Evolutionary conservation across 2,888 invertebrate genomes (phyloP).

Genomic region (Meganola albula): DNA sequence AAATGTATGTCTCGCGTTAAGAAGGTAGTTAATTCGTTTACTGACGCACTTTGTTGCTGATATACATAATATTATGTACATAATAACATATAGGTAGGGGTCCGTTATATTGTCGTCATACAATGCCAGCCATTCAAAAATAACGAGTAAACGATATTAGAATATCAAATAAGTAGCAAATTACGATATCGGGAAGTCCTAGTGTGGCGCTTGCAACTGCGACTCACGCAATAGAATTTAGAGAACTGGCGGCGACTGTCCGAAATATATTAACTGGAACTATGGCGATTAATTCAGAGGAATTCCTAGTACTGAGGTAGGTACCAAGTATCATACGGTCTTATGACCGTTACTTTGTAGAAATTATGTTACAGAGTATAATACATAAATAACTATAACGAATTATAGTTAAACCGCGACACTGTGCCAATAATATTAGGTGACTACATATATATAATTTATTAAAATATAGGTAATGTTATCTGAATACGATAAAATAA

Average conservation of each 20-base stretch:
- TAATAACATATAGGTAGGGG: constrained; percentile 45
- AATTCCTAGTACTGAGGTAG: constrained; percentile 50
- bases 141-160: constrained; percentile 58
- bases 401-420: too few species aligned
- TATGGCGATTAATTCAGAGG: constrained; percentile 58
- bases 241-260: constrained; percentile 48
- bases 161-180: constrained; percentile 59
- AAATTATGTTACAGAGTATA: too few species aligned
- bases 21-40: constrained; percentile 31
- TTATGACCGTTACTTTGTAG: too few species aligned
- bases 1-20: constrained; percentile 33
- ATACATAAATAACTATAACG: too few species aligned
- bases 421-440: too few species aligned
- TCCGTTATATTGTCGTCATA: constrained; percentile 64
- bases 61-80: constrained; percentile 48
- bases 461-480: too few species aligned
- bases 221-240: constrained; percentile 52
- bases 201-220: constrained; percentile 52
- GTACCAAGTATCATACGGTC: constrained; percentile 30
- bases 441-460: too few species aligned
- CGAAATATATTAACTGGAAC: constrained; percentile 60
- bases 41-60: constrained; percentile 44
- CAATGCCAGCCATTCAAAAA: constrained; percentile 59
- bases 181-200: constrained; percentile 59
- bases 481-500: too few species aligned